Conservation (phyloP, 2,888 invertebrate species). For the Melinaea menophilus region DNA sequence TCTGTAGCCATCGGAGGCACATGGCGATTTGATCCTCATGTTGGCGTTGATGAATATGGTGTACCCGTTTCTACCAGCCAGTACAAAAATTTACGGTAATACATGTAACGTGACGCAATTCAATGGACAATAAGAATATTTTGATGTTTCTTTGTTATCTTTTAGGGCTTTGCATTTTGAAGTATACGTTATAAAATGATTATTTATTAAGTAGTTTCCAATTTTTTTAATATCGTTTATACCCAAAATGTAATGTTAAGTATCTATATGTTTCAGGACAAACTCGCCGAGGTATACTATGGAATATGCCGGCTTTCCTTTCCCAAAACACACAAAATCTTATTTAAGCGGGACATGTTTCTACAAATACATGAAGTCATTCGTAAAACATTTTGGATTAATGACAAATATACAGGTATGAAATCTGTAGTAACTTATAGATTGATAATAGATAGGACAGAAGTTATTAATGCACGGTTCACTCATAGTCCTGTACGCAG, state of each 20-base stretch:
- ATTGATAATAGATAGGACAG: neutral
- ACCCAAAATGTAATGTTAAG: too few relatives aligned
- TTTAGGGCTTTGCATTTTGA: too few relatives aligned
- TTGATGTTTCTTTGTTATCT: too few relatives aligned
- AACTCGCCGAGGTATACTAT: conserved; percentile 90
- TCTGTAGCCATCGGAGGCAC: conserved; percentile 85
- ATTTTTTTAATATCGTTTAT: too few relatives aligned
- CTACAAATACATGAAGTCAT: conserved; percentile 82
- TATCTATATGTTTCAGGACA: conserved; percentile 75
- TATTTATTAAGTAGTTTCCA: too few relatives aligned
- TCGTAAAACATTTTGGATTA: conserved; percentile 81
- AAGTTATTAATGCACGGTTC: neutral
- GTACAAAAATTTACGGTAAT: conserved; percentile 82
- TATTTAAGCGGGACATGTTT: conserved; percentile 83
- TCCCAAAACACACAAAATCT: conserved; percentile 79
- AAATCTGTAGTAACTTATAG: neutral
- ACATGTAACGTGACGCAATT: too few relatives aligned
- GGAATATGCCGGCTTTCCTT: conserved; percentile 85
- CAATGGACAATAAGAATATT: too few relatives aligned
- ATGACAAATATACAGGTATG: conserved; percentile 81
- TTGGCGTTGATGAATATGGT: conserved; percentile 81
- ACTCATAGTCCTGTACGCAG: too few relatives aligned
- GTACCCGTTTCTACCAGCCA: conserved; percentile 86
- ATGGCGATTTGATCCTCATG: conserved; percentile 85
- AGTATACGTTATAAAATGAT: too few relatives aligned